Conservation (phyloP, 2,797 vertebrate species). For the Pogonophryne albipinna region DNA sequence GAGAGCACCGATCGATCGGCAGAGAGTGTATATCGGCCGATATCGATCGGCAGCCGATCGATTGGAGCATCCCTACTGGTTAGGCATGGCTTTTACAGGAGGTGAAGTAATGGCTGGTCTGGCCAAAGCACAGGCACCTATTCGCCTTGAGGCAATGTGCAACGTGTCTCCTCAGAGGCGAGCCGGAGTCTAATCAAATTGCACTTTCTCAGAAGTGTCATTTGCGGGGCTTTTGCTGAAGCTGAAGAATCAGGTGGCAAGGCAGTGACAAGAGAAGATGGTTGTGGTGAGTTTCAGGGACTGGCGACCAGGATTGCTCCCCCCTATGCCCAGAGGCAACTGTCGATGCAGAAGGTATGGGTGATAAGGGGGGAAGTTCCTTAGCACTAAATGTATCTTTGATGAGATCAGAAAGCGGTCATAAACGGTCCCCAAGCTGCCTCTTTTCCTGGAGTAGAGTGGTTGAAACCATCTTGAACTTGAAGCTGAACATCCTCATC, state of each 20-base stretch:
- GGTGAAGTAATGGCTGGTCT: too few relatives aligned
- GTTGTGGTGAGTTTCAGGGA: not conserved
- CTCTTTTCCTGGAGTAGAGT: not conserved
- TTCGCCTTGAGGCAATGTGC: too few relatives aligned
- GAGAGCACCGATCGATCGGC: too few relatives aligned
- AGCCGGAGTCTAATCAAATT: too few relatives aligned
- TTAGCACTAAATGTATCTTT: not conserved
- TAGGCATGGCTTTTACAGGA: too few relatives aligned
- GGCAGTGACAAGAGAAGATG: not conserved
- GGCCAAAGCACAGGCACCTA: too few relatives aligned
- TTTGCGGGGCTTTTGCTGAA: not conserved
- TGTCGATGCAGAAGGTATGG: not conserved
- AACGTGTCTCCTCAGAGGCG: too few relatives aligned
- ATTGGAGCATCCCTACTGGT: too few relatives aligned
- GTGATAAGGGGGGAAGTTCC: not conserved
- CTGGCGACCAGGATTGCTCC: not conserved
- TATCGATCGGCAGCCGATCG: too few relatives aligned
- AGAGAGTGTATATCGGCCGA: too few relatives aligned
- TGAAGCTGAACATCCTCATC: not conserved
- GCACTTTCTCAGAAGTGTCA: not conserved
- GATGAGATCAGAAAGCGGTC: not conserved
- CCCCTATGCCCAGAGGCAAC: not conserved
- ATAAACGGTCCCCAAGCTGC: not conserved
- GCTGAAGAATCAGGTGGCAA: not conserved
- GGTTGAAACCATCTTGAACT: not conserved